Evolutionary conservation across 2,888 invertebrate species (phyloP), one percentile per base, ranked within the genome.

Genomic region (Ryuthela nishihirai): DNA sequence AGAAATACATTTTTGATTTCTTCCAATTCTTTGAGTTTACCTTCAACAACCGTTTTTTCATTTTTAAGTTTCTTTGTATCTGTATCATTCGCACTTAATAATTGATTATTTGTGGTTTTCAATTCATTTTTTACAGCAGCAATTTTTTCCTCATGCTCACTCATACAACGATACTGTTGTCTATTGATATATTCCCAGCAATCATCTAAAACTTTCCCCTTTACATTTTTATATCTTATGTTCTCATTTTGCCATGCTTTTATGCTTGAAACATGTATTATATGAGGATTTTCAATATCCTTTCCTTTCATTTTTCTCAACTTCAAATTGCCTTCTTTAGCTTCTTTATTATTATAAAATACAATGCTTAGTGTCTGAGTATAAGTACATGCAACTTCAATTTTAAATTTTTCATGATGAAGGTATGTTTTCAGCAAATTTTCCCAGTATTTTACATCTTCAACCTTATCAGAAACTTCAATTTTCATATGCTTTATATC

Each of bases 371-470:
- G 40, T 15, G 48, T 43, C 10, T 44, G 43, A n/a, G 48, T 41
- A 32, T 48, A 55, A 10, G 29, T 38, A 21, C 54, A 55, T 21
- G 48, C 48, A 44, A 15, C 18, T 6, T 55, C 39, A n/a, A 55
- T 3, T 1, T 18, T 21, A 48, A 55, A 48, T 4, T 18, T n/a
- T 15, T 39, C 36, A 26, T 38, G 38, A 20, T 38, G 9, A 32
- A 55, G 44, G 2, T 23, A 5, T 25, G n/a, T 34, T 9, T 10
- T 20, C 10, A 55, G 44, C 15, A 38, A 18, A 6, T 43, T 23
- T 24, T 38, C 10, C 54, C 54, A 55, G 21, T 39, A 32, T 25
- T 48, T 21, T 39, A 48, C 12, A 24, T 48, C 20, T n/a, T 21
- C 20, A 17, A 26, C 20, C n/a, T 32, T 44, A 24, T 55, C 54